Evolutionary conservation across 2,113 vertebrate species (phyloP), one percentile per base, ranked within the genome.

Genomic region (Sarotherodon lohbergeri): DNA sequence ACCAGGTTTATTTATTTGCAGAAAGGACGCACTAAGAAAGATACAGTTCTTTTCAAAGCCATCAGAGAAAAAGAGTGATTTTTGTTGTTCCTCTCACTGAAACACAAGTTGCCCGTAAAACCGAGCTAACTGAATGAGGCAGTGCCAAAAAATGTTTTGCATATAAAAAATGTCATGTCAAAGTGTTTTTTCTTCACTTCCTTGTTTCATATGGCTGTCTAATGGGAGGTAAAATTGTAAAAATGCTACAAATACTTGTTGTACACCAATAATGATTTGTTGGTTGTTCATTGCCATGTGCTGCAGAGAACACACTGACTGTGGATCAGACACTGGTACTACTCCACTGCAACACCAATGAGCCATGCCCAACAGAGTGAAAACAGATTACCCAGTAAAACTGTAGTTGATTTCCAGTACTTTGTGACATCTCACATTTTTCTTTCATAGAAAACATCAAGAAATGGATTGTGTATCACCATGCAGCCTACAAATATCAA

Each of bases 361-460:
- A 71, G 39, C 66, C 66, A 24, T 71, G n/a, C n/a, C 66, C 39
- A 71, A 16, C 66, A 43, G n/a, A 24, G 66, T 43, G 7, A 71
- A 24, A 71, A 73, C 39, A 46, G 22, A 46, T 46, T 27, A 46
- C 68, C 39, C 68, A 73, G 41, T 46, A 73, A 73, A 73, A 17
- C 12, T 46, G 39, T 46, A 1, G 66, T 14, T 43, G 39, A 27
- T 46, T 71, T 71, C 39, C 39, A 24, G 13, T 16, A 43, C 13
- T 43, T 24, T 27, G 13, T 71, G 7, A 71, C 13, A 27, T 71
- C 13, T 27, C 39, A 43, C 39, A 6, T 27, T n/a, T 71, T 71
- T 43, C 39, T 9, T 27, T 71, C 39, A 71, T 16, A 46, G 66
- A 43, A 71, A 16, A 27, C 46, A 27, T 46, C 7, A 16, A 43